Conservation (phyloP, 1,140 invertebrate species). For the Heliconius melpomene region DNA sequence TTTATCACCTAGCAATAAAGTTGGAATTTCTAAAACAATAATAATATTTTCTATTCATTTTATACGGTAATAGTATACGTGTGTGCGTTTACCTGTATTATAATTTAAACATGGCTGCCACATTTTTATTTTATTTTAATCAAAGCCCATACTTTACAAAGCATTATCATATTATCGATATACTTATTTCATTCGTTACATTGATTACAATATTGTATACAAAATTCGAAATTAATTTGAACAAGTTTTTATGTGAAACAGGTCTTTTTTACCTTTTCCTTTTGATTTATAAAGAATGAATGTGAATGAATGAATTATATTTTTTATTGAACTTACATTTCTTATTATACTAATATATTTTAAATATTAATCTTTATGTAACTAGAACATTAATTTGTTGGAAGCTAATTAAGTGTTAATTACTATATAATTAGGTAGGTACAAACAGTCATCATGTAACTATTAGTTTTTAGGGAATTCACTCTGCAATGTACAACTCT, state of each 20-base stretch:
- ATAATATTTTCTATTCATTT: constrained; percentile 17
- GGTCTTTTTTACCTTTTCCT: neutral
- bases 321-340: too few relatives aligned
- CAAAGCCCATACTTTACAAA: constrained; percentile 34
- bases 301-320: neutral
- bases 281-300: neutral
- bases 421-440: too few relatives aligned
- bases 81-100: constrained; percentile 41
- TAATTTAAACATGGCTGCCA: constrained; percentile 44
- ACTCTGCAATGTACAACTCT: too few relatives aligned
- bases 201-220: constrained; percentile 10
- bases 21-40: neutral
- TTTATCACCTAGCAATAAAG: neutral
- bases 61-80: constrained; percentile 13
- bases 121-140: constrained; percentile 44
- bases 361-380: too few relatives aligned
- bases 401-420: too few relatives aligned
- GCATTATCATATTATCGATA: constrained; percentile 33
- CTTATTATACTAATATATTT: too few relatives aligned
- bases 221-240: constrained; percentile 4
- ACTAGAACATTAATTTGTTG: too few relatives aligned
- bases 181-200: constrained; percentile 25
- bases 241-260: neutral
- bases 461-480: too few relatives aligned
- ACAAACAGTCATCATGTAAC: too few relatives aligned